These are phyloP conservation scores for Apodemus speciosus DNA, from an alignment of 2,113 vertebrate genomes.

Conservation along the genomic window DNA sequence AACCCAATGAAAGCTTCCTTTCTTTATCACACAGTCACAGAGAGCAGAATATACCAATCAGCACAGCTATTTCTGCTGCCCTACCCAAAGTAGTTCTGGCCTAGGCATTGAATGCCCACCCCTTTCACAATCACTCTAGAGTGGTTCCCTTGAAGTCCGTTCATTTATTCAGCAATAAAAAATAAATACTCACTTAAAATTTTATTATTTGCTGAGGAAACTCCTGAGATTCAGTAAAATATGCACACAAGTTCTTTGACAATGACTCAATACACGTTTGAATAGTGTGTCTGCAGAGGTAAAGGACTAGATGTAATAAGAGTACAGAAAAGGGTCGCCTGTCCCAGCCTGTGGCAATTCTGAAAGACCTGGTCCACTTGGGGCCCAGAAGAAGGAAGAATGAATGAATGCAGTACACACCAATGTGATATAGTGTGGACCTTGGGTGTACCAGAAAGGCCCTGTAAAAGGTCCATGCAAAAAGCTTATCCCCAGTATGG, in stretches of 20 bases:
- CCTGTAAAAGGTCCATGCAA: too few species aligned
- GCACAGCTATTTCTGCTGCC: background rate
- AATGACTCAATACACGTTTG: background rate
- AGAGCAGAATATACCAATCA: background rate
- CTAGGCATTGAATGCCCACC: too few species aligned
- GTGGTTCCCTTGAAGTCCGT: background rate
- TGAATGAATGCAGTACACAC: background rate
- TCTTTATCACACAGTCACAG: background rate
- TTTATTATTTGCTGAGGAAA: too few species aligned
- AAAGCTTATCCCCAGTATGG: background rate
- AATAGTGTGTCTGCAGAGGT: background rate
- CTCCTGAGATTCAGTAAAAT: background rate
- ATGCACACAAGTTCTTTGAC: background rate
- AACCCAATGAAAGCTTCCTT: slow-evolving; percentile 40
- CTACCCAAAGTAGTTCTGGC: background rate
- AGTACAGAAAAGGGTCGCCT: background rate
- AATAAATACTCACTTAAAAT: too few species aligned
- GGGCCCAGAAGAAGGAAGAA: background rate
- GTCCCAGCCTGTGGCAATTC: background rate
- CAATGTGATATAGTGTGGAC: background rate
- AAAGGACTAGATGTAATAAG: background rate
- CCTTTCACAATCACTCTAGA: background rate
- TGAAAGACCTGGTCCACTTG: background rate
- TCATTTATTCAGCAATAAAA: background rate
- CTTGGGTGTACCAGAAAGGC: background rate